These are phyloP conservation scores for Dorcus hopei DNA, from an alignment of 2,888 invertebrate genomes.

Conservation along the genomic window DNA sequence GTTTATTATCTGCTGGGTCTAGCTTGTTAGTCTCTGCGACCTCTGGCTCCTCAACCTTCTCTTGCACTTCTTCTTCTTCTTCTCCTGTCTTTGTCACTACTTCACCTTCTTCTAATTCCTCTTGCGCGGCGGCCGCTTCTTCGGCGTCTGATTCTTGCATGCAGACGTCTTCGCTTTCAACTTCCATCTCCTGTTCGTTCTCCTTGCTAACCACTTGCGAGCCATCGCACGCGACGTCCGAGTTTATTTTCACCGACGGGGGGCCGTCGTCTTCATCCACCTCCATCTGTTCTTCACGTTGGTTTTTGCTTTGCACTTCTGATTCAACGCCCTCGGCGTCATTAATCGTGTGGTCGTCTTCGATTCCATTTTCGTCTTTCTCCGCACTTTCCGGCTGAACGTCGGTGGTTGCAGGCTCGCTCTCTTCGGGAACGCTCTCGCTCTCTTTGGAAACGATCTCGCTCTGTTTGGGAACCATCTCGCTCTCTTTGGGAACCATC, in stretches of 20 bases:
- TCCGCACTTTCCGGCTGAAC: background rate
- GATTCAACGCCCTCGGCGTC: background rate
- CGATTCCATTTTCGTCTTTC: background rate
- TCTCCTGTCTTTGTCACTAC: background rate
- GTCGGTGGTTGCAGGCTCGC: background rate
- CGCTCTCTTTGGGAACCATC: too few relatives aligned
- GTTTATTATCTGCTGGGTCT: background rate
- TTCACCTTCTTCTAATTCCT: background rate
- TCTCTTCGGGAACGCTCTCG: background rate
- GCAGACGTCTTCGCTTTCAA: conserved; percentile 25
- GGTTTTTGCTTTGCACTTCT: background rate
- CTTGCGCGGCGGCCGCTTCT: background rate
- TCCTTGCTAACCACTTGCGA: conserved; percentile 9
- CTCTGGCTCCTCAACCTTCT: background rate
- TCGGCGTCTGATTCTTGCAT: conserved; percentile 19
- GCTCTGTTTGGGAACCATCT: too few relatives aligned
- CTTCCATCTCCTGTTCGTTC: conserved; percentile 18
- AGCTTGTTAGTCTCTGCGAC: background rate
- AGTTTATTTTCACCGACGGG: background rate
- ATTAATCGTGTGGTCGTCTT: background rate
- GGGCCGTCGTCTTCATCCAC: background rate
- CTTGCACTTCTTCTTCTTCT: background rate
- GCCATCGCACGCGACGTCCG: background rate
- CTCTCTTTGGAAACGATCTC: too few relatives aligned
- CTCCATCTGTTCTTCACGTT: conserved; percentile 2